These are phyloP conservation scores for Aspidapion aeneum DNA, from an alignment of 2,888 invertebrate species.

Conservation along the genomic window DNA sequence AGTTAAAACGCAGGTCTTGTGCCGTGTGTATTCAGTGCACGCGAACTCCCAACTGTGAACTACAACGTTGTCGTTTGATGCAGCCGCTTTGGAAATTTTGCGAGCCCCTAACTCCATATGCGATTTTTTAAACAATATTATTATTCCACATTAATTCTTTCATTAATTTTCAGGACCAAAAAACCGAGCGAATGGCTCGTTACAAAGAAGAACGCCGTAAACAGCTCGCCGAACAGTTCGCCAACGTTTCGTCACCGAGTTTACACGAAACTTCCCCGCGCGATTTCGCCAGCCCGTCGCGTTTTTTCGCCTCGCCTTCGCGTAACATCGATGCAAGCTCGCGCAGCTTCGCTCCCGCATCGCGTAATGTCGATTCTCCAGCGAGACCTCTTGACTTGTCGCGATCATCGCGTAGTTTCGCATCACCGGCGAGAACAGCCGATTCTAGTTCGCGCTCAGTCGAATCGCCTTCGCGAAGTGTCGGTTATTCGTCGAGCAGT, in stretches of 20 bases:
- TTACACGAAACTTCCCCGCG: neutral
- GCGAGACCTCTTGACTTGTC: neutral
- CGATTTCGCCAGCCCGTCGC: neutral
- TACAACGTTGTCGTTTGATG: no score
- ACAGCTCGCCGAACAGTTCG: constrained; percentile 60
- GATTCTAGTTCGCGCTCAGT: neutral
- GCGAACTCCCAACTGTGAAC: no score
- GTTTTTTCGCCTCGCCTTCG: constrained; percentile 10
- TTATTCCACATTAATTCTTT: no score
- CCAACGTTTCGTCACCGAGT: constrained; percentile 4
- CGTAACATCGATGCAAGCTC: neutral
- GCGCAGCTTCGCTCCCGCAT: neutral
- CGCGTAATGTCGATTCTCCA: neutral
- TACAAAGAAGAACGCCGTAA: constrained; percentile 71
- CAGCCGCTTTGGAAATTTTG: no score
- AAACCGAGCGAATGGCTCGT: constrained; percentile 62
- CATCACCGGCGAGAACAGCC: neutral
- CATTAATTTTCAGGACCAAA: constrained; percentile 47
- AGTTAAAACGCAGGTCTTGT: no score
- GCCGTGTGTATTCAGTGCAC: no score
- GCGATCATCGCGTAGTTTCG: neutral
- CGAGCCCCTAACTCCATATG: no score
- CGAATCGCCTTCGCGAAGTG: constrained; percentile 43
- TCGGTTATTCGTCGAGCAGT: constrained; percentile 38
- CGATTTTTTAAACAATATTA: no score